phyloP scores from a whole-genome alignment of 1,140 invertebrate species.

The Hylaeus volcanicus region DNA sequence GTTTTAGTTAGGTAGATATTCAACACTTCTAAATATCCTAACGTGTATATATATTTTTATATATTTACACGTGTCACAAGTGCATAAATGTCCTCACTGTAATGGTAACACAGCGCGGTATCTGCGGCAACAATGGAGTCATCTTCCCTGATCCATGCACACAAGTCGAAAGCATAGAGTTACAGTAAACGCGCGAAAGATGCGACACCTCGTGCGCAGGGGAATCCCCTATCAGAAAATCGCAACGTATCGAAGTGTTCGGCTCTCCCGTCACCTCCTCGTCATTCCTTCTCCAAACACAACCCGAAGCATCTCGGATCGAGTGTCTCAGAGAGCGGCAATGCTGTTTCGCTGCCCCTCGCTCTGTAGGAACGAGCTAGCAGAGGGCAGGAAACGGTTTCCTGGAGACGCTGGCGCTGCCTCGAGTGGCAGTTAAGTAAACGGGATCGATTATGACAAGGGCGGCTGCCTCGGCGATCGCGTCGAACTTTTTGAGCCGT shows the following conservation, averaged over 20 bases:
- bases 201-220: too few relatives aligned
- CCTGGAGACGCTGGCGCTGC: slow-evolving; percentile 14
- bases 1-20: too few relatives aligned
- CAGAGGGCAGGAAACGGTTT: slow-evolving; percentile 23
- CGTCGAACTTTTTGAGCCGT: slow-evolving; percentile 48
- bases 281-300: not conserved
- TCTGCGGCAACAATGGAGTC: too few relatives aligned
- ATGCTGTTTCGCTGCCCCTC: not conserved
- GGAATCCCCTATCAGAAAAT: not conserved
- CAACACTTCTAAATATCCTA: too few relatives aligned
- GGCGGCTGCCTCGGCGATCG: slow-evolving; percentile 38
- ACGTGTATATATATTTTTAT: too few relatives aligned
- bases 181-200: too few relatives aligned
- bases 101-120: too few relatives aligned
- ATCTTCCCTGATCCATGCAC: too few relatives aligned
- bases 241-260: not conserved
- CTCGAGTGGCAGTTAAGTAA: slow-evolving; percentile 60
- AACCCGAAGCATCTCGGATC: not conserved
- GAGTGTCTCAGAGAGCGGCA: not conserved
- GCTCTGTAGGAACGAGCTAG: not conserved
- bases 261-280: not conserved
- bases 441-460: slow-evolving; percentile 55
- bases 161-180: not conserved
- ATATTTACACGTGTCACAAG: too few relatives aligned
- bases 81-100: too few relatives aligned